Percentiles rank a stretch among this genome's conserved stretches.
phyloP scores from a whole-genome alignment of 2,888 invertebrate genomes.

The Nephrotoma appendiculata region DNA sequence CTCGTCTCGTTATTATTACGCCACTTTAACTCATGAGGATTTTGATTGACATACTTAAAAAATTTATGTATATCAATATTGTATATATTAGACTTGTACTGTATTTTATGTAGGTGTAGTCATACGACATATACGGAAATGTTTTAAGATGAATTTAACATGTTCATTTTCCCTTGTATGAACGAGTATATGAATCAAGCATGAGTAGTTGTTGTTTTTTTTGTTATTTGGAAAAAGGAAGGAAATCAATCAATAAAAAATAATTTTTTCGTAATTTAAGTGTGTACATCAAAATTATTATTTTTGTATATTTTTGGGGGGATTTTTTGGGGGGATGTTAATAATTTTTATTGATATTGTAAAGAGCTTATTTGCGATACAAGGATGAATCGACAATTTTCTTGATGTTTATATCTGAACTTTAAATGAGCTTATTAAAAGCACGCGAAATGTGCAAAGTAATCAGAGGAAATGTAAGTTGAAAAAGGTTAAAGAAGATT shows the following conservation, averaged over 20 bases:
- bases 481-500: no score
- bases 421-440: no score
- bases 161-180: not conserved
- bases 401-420: no score
- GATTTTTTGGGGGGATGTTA: not conserved
- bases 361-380: not conserved
- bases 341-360: not conserved
- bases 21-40: not conserved
- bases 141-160: not conserved
- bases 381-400: no score
- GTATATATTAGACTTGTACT: not conserved
- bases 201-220: not conserved
- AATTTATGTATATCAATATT: not conserved
- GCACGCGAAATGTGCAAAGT: no score
- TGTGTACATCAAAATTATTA: not conserved
- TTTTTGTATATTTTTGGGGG: not conserved
- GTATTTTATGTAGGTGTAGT: not conserved
- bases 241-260: not conserved
- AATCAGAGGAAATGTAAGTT: no score
- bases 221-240: not conserved
- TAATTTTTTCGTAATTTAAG: not conserved
- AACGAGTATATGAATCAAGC: not conserved
- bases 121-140: not conserved
- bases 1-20: not conserved
- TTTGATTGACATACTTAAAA: not conserved